phyloP scores from a whole-genome alignment of 2,113 vertebrate species.

The Gopherus evgoodei region DNA sequence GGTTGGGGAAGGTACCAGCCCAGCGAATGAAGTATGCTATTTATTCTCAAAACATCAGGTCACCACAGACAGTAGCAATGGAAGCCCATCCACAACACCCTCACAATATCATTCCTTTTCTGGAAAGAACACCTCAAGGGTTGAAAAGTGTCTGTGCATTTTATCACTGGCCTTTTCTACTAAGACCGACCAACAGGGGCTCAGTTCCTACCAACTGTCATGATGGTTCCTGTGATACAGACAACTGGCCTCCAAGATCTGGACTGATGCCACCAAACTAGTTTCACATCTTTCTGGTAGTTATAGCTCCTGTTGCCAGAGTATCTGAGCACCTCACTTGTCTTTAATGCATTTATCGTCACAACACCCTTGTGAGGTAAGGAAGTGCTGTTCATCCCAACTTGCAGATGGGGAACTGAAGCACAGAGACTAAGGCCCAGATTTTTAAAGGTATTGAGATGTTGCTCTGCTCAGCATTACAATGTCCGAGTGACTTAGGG shows the following conservation, averaged over 20 bases:
- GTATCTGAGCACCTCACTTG: not conserved
- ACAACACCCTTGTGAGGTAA: not conserved
- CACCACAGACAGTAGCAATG: no score
- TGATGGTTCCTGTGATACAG: not conserved
- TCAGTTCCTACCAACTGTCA: not conserved
- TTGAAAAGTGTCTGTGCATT: not conserved
- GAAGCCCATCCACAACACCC: no score
- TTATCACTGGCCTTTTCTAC: not conserved
- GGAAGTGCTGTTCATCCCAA: not conserved
- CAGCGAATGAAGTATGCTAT: not conserved
- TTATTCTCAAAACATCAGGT: no score
- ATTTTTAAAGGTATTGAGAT: not conserved
- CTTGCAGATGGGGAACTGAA: not conserved
- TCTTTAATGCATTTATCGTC: no score
- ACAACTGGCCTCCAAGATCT: not conserved
- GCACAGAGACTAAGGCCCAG: not conserved
- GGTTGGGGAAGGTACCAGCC: not conserved
- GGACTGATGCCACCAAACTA: not conserved
- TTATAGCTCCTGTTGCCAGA: not conserved
- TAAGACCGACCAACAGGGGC: not conserved
- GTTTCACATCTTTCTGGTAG: not conserved
- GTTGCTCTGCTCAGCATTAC: not conserved
- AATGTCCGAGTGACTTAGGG: not conserved
- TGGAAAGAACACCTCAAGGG: not conserved
- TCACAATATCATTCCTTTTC: not conserved